Base-by-base conservation (phyloP, 2,888 invertebrate genomes). In the Notocelia uddmanniana region DNA sequence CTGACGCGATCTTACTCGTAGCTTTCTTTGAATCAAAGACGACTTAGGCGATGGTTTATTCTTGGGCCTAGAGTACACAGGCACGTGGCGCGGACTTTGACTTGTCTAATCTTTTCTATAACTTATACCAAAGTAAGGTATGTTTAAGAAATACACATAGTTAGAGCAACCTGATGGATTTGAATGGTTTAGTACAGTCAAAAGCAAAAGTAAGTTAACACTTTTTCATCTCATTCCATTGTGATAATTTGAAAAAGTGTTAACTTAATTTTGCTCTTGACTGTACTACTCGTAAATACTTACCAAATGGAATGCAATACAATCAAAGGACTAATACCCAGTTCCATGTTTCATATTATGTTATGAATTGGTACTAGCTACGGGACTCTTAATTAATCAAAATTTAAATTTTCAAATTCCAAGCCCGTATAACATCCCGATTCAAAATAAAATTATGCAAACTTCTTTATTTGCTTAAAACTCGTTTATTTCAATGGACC, bases 381-480 rank as follows among this genome's bases (percentile, higher is more conserved):
- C 60, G 3, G n/a, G 11, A 8, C 26, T 62, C 11, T 63, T 58
- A 45, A 60, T 60, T 60, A n/a, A 60, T 60, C 3, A 45, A 45
- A 45, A 26, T 26, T n/a, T 26, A 23, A 45, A 26, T 60, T 26
- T 45, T 45, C 23, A 55, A 55, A 55, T 55, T 18, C n/a, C 55
- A 13, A 18, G 26, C 66, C 23, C 54, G 18, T 55, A 66, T 37
- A 26, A 54, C 55, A 26, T 41, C 26, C 26, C 41, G 41, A 55
- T 55, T 41, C 45, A 37, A 54, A 64, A 54, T n/a, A 54, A 54
- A 54, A 37, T 54, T 64, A 54, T 41, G 66, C 66, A 55, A 31
- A 57, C 45, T 45, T 66, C 55, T 66, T 57, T 66, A 66, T 66
- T 66, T 66, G 66, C 55, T 23, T 55, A 41, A 66, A 55, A 66